Conservation (phyloP, 2,113 vertebrate species). For the Elephas maximus region DNA sequence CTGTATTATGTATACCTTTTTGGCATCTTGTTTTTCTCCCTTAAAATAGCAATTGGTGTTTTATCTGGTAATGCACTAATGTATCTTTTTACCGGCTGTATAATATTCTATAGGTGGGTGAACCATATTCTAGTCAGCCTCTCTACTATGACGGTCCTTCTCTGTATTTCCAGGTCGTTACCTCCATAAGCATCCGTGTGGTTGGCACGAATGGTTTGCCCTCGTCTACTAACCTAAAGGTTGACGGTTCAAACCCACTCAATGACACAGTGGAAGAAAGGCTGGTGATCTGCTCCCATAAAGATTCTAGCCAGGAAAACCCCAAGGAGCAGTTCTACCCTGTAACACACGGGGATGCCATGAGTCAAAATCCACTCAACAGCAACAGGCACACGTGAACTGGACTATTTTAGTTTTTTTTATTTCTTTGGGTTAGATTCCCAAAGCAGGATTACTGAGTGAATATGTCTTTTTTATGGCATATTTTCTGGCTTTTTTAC, state of each 20-base stretch:
- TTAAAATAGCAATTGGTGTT: background rate
- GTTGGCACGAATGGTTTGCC: too few relatives aligned
- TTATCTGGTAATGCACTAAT: too few relatives aligned
- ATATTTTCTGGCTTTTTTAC: background rate
- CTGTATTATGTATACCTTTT: background rate
- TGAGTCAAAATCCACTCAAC: too few relatives aligned
- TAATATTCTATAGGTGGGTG: background rate
- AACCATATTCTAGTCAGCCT: background rate
- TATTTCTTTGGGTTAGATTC: background rate
- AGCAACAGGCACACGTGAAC: background rate
- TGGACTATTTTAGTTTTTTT: background rate
- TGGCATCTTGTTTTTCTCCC: background rate
- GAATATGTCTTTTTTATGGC: background rate
- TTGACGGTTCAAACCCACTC: too few relatives aligned
- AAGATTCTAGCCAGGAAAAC: too few relatives aligned
- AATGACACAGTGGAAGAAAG: too few relatives aligned
- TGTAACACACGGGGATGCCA: too few relatives aligned
- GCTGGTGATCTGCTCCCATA: too few relatives aligned
- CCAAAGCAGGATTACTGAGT: background rate
- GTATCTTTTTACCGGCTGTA: background rate
- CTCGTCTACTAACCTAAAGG: too few relatives aligned
- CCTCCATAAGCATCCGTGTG: background rate
- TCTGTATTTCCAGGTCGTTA: background rate
- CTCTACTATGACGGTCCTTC: background rate
- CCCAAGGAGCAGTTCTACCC: too few relatives aligned